phyloP scores from a whole-genome alignment of 2,888 invertebrate genomes.

The Ryuthela nishihirai region DNA sequence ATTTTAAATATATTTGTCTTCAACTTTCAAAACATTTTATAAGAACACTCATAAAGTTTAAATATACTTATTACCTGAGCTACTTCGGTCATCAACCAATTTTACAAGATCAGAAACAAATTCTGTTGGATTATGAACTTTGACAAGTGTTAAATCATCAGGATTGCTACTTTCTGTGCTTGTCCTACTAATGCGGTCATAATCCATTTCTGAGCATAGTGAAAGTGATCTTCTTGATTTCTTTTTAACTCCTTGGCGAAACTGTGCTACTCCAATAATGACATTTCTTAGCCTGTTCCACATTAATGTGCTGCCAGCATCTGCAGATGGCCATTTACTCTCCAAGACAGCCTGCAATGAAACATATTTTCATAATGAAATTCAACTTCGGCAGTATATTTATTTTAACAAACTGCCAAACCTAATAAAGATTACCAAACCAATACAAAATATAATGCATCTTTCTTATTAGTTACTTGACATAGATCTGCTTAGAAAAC shows the following conservation, averaged over 20 bases:
- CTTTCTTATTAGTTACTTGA: too few relatives aligned
- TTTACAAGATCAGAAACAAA: slow-evolving; percentile 27
- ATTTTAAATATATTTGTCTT: neutral
- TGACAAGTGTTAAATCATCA: slow-evolving; percentile 30
- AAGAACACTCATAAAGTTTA: neutral
- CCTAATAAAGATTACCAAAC: too few relatives aligned
- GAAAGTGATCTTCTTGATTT: slow-evolving; percentile 46
- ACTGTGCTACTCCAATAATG: slow-evolving; percentile 82
- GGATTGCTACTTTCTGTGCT: slow-evolving; percentile 46
- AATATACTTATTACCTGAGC: slow-evolving; percentile 42
- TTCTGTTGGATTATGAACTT: slow-evolving; percentile 32
- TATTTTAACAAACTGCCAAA: too few relatives aligned
- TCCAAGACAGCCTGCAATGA: slow-evolving; percentile 68
- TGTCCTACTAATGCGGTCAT: slow-evolving; percentile 42
- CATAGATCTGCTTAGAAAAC: too few relatives aligned
- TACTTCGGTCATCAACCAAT: slow-evolving; percentile 42
- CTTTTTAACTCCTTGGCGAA: slow-evolving; percentile 66
- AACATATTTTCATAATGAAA: too few relatives aligned
- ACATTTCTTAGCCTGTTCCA: slow-evolving; percentile 95
- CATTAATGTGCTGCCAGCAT: slow-evolving; percentile 70
- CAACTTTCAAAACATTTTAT: neutral
- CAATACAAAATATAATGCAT: too few relatives aligned
- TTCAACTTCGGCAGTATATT: too few relatives aligned
- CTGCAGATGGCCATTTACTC: slow-evolving; percentile 86
- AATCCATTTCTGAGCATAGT: slow-evolving; percentile 45